These are phyloP conservation scores for Chlamydotis undulata DNA, from an alignment of 2,113 vertebrate species.

Conservation along the genomic window DNA sequence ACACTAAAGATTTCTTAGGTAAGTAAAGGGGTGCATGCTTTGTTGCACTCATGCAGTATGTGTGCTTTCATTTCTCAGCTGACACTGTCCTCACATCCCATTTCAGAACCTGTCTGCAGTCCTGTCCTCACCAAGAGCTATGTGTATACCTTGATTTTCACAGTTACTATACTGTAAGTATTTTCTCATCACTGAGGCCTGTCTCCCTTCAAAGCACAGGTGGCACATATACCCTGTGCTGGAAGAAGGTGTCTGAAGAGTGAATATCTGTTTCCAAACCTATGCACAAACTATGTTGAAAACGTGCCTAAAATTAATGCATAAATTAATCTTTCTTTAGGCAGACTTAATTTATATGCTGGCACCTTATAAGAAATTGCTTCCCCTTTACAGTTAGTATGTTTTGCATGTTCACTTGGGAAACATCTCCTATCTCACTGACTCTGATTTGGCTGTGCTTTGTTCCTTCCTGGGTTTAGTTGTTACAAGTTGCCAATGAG, in stretches of 20 bases:
- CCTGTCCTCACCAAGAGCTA: neutral
- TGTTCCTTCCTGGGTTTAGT: neutral
- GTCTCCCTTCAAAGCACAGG: neutral
- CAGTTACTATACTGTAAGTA: neutral
- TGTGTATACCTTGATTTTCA: neutral
- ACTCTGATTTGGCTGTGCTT: neutral
- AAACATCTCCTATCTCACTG: neutral
- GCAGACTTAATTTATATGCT: neutral
- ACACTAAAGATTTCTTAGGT: neutral
- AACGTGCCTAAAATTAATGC: neutral
- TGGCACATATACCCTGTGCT: neutral
- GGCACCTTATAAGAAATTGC: neutral
- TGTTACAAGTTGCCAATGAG: neutral
- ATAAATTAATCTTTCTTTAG: neutral
- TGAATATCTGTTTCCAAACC: neutral
- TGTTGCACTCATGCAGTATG: neutral
- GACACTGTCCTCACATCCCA: neutral
- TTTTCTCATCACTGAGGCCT: neutral
- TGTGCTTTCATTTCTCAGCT: neutral
- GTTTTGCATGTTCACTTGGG: neutral
- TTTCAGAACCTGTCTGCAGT: neutral
- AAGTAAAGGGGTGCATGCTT: neutral
- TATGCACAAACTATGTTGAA: neutral
- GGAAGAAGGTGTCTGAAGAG: neutral
- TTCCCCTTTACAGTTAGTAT: neutral